Conservation (phyloP, 2,888 invertebrate genomes). For the Litoditis marina region DNA sequence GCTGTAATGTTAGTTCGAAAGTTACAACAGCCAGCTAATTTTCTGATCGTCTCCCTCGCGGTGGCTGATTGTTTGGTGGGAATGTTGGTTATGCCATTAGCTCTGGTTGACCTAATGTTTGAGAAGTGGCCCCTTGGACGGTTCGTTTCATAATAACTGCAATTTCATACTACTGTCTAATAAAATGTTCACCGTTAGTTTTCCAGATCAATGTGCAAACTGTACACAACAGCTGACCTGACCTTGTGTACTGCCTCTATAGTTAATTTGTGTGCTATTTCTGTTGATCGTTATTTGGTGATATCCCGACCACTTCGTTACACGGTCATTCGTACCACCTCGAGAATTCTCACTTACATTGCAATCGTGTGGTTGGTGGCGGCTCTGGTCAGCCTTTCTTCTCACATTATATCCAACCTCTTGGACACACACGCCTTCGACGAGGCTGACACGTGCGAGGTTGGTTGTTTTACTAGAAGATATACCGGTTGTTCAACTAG, state of each 20-base stretch:
- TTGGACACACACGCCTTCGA: conserved; percentile 27
- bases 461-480: conserved; percentile 16
- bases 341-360: conserved; percentile 79
- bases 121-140: conserved; percentile 43
- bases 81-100: conserved; percentile 67
- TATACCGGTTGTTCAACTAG: too few relatives aligned
- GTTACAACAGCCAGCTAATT: conserved; percentile 60
- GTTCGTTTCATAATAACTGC: conserved; percentile 13
- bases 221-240: conserved; percentile 67
- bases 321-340: conserved; percentile 72
- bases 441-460: conserved; percentile 34
- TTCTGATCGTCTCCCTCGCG: conserved; percentile 65
- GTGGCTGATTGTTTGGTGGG: conserved; percentile 67
- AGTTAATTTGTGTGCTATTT: conserved; percentile 67
- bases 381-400: conserved; percentile 87
- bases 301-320: conserved; percentile 42
- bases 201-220: conserved; percentile 62
- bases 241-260: conserved; percentile 68
- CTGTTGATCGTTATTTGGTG: conserved; percentile 64
- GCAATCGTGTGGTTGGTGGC: conserved; percentile 88
- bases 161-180: too few relatives aligned
- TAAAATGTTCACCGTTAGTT: too few relatives aligned
- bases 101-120: conserved; percentile 61
- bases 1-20: conserved; percentile 67
- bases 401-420: conserved; percentile 72